A percentile compares a stretch with the other conserved stretches of the same genome.
These are phyloP conservation scores for Noctilio leporinus DNA, from an alignment of 2,113 vertebrate genomes.

Conservation along the genomic window DNA sequence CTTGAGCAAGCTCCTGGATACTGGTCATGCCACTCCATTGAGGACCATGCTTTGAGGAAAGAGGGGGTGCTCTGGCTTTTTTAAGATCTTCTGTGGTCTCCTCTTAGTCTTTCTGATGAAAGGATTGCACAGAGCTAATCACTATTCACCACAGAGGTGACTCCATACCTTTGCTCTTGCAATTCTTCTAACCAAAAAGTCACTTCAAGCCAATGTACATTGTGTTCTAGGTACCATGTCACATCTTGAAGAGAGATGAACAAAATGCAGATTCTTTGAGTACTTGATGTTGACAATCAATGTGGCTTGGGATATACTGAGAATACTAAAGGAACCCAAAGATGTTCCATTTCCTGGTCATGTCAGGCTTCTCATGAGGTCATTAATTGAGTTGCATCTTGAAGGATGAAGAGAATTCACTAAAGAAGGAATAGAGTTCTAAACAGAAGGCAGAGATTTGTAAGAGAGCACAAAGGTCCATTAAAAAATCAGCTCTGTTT, in stretches of 20 bases:
- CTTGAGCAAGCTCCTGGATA: background rate
- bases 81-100: background rate
- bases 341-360: background rate
- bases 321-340: background rate
- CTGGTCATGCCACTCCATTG: background rate
- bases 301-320: background rate
- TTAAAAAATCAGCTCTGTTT: background rate
- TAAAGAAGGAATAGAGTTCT: background rate
- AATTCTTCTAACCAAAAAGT: background rate
- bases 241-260: background rate
- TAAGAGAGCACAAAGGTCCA: background rate
- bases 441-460: background rate
- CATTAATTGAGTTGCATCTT: background rate
- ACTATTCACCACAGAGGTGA: background rate
- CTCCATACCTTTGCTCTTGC: background rate
- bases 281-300: background rate
- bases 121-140: background rate
- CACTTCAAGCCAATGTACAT: background rate
- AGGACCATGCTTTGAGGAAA: background rate
- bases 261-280: background rate
- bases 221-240: background rate
- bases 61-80: background rate
- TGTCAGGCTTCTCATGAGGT: background rate
- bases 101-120: background rate
- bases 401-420: background rate